Evolutionary conservation across 1,140 invertebrate genomes (phyloP), one percentile per base, ranked within the genome.

Genomic region (Acromyrmex charruanus): DNA sequence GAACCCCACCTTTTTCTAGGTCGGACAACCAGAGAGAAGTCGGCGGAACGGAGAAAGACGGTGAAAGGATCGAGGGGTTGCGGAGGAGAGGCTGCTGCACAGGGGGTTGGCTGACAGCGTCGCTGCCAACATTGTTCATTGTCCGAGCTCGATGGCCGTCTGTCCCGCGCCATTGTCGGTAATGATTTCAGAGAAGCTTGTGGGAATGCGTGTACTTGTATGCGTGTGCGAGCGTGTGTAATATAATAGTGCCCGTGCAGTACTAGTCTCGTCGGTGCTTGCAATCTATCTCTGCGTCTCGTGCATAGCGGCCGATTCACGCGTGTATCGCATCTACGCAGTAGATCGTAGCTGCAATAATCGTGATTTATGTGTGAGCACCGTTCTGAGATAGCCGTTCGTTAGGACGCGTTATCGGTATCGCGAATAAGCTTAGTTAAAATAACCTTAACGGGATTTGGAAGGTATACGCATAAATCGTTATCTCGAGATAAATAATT

Each of bases 81-180:
- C 21, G 51, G 55, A 61, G 69, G 68, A 74, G 51, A 74, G 77
- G 53, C 51, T 79, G 59, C 59, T 21, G 39, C n/a, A 82, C 39
- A 77, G 63, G 85, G 87, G 89, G 89, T 90, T 90, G 89, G 86
- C 25, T 82, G 63, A 84, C 79, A 81, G 35, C 86, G 68, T 87
- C 69, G 80, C 66, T 63, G 86, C 89, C 88, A 88, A 90, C 89
- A 72, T 85, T 49, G 61, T 59, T 91, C 79, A 91, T 91, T 91
- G 90, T 91, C 89, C 90, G 49, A 81, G 79, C 87, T 91, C 87
- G 90, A 91, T 91, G 90, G 90, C 90, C 89, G 90, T 88, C 90
- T 90, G 89, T 91, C 89, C 89, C 74, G 66, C 87, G 87, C 90
- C 90, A 91, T 91, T 91, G 90, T 91, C 21, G 89, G 18, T 66